Evolutionary conservation across 1,140 invertebrate species (phyloP).

Genomic region (Berghia stephanieae): DNA sequence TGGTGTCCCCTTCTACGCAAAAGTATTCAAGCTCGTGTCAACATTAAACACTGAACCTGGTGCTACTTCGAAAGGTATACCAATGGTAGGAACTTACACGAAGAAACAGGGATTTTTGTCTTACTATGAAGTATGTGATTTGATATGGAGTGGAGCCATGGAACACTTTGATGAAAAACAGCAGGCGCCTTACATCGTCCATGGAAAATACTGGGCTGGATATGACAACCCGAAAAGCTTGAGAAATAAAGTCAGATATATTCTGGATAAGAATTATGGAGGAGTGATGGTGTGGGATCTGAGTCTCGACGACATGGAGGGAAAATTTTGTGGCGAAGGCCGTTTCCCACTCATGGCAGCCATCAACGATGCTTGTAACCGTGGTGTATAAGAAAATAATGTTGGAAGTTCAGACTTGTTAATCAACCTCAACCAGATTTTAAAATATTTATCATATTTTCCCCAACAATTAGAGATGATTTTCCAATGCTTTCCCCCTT

Average conservation of each 20-base stretch:
- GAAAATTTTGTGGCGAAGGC: constrained; percentile 45
- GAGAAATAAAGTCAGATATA: constrained; percentile 37
- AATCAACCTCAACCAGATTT: too few species aligned
- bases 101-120: neutral
- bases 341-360: constrained; percentile 45
- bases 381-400: too few species aligned
- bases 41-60: constrained; percentile 14
- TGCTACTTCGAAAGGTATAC: constrained; percentile 23
- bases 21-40: constrained; percentile 35
- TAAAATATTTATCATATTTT: too few species aligned
- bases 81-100: neutral
- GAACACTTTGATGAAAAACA: constrained; percentile 28
- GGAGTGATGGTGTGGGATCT: constrained; percentile 97
- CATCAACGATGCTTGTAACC: constrained; percentile 68
- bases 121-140: neutral
- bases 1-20: constrained; percentile 78
- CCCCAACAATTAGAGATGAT: too few species aligned
- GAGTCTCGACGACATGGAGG: constrained; percentile 92
- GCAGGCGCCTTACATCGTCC: constrained; percentile 41
- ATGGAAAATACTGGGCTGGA: constrained; percentile 46
- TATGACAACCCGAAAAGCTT: constrained; percentile 45
- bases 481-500: too few species aligned
- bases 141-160: neutral
- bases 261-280: constrained; percentile 75
- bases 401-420: too few species aligned